Evolutionary conservation across 2,113 vertebrate genomes (phyloP).

Genomic region (Willisornis vidua): DNA sequence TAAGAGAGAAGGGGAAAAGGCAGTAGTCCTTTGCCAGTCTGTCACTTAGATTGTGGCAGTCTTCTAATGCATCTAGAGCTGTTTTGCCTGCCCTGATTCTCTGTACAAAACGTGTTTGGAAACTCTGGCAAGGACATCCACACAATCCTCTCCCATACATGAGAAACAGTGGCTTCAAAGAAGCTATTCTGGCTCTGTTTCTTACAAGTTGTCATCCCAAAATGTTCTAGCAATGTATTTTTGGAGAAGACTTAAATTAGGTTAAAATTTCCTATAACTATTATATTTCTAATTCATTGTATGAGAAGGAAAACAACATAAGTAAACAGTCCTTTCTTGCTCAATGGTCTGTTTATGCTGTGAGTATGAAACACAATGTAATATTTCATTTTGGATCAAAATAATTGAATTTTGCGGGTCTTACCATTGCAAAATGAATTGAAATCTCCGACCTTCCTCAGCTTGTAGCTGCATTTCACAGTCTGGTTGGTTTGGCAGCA

Average conservation of each 20-base stretch:
- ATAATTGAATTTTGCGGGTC: slow-evolving; percentile 69
- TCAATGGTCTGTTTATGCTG: slow-evolving; percentile 65
- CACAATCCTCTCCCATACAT: neutral
- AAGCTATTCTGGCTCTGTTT: neutral
- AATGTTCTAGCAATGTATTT: slow-evolving; percentile 44
- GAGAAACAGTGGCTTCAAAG: slow-evolving; percentile 35
- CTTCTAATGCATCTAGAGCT: neutral
- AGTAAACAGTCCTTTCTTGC: slow-evolving; percentile 56
- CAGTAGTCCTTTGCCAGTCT: neutral
- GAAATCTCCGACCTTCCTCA: slow-evolving; percentile 82
- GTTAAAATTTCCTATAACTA: slow-evolving; percentile 67
- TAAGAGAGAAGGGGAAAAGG: neutral
- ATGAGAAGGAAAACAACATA: slow-evolving; percentile 57
- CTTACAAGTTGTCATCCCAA: slow-evolving; percentile 16
- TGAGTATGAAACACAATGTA: slow-evolving; percentile 59
- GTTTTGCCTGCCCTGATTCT: neutral
- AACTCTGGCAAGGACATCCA: neutral
- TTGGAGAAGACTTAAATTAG: slow-evolving; percentile 63
- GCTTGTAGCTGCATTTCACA: slow-evolving; percentile 82
- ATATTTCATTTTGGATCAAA: slow-evolving; percentile 57
- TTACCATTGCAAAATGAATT: slow-evolving; percentile 81
- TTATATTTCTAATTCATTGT: slow-evolving; percentile 58
- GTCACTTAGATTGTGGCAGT: neutral
- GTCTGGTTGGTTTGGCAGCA: slow-evolving; percentile 78
- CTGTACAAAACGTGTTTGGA: neutral